phyloP scores from a whole-genome alignment of 2,888 invertebrate genomes.

The Agriopis marginaria region DNA sequence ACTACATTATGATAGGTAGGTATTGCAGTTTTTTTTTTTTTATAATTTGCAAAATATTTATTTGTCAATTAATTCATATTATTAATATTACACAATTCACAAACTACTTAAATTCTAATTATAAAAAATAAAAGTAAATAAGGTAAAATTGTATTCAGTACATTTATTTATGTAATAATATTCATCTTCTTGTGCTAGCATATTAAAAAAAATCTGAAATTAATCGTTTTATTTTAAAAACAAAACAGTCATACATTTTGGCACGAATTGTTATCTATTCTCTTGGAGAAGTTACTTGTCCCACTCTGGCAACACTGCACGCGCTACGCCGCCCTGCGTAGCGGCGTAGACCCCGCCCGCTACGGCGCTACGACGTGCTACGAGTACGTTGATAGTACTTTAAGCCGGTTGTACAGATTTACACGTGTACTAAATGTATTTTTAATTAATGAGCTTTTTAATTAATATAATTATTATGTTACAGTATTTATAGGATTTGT shows the following conservation, averaged over 20 bases:
- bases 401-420: neutral
- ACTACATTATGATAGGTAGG: too few species aligned
- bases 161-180: too few species aligned
- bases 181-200: too few species aligned
- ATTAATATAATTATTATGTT: neutral
- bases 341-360: slow-evolving; percentile 76
- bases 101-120: too few species aligned
- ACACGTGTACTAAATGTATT: neutral
- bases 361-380: slow-evolving; percentile 40
- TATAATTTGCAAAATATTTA: too few species aligned
- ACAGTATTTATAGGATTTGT: neutral
- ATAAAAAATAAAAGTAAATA: too few species aligned
- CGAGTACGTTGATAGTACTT: slow-evolving; percentile 8
- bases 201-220: too few species aligned
- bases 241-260: neutral
- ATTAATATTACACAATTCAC: too few species aligned
- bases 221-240: too few species aligned
- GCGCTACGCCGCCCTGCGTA: slow-evolving; percentile 69
- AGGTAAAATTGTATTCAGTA: too few species aligned
- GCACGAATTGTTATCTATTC: neutral
- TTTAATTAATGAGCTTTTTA: neutral
- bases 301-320: slow-evolving; percentile 64
- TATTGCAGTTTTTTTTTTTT: too few species aligned
- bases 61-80: too few species aligned
- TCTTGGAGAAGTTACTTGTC: slow-evolving; percentile 13